phyloP scores from a whole-genome alignment of 2,113 vertebrate species.

The Neotragus pygmaeus region DNA sequence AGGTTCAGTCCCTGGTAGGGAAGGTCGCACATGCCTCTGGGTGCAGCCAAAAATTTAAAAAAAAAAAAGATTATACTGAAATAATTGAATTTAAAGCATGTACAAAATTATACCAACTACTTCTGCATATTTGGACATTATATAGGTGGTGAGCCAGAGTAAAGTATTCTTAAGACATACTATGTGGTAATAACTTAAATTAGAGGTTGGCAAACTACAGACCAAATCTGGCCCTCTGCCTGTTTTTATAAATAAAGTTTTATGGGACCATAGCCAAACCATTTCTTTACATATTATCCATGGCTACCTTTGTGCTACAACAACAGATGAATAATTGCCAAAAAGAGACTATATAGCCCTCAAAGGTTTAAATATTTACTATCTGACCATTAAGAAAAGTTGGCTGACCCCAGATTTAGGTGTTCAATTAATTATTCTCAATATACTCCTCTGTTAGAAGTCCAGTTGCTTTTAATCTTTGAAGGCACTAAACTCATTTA shows the following conservation, averaged over 20 bases:
- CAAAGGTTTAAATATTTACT: not conserved
- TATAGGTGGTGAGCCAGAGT: not conserved
- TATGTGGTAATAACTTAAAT: not conserved
- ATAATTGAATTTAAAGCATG: conserved; percentile 51
- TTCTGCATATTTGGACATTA: not conserved
- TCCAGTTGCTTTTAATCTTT: not conserved
- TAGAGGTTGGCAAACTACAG: not conserved
- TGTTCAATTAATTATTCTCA: not conserved
- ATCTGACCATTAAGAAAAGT: not conserved
- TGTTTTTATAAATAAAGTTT: conserved; percentile 46
- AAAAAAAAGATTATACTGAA: conserved; percentile 1
- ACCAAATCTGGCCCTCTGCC: not conserved
- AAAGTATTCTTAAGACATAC: not conserved
- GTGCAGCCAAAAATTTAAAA: not conserved
- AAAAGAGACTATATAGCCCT: not conserved
- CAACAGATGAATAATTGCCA: not conserved
- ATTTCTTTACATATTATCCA: not conserved
- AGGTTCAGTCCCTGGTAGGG: not conserved
- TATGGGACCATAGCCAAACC: not conserved
- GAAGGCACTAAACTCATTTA: not conserved
- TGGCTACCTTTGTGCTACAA: not conserved
- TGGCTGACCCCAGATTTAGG: not conserved
- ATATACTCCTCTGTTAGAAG: not conserved
- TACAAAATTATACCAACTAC: not conserved
- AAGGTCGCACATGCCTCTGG: not conserved